Conservation (phyloP, 2,113 vertebrate species). For the Pandion haliaetus region DNA sequence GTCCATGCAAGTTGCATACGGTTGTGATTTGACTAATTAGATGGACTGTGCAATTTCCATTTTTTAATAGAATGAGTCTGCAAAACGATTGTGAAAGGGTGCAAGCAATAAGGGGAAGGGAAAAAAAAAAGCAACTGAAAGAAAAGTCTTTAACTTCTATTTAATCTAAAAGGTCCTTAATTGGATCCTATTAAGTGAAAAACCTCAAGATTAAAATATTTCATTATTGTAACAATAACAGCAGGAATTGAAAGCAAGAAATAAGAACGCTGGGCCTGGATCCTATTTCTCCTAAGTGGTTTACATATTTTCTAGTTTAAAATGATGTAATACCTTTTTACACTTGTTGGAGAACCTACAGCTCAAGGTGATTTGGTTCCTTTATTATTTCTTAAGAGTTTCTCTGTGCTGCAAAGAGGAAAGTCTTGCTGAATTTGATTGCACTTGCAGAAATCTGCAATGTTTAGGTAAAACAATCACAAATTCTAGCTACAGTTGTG, state of each 20-base stretch:
- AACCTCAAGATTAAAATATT: conserved; percentile 59
- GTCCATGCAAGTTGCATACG: conserved; percentile 29
- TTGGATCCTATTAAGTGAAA: conserved; percentile 59
- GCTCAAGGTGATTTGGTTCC: background rate
- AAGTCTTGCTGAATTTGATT: background rate
- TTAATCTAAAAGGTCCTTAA: conserved; percentile 58
- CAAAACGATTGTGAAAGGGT: conserved; percentile 8
- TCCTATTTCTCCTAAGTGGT: background rate
- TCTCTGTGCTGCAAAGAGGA: background rate
- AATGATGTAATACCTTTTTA: background rate
- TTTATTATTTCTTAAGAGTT: background rate
- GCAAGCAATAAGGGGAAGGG: background rate
- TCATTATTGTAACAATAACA: conserved; percentile 29
- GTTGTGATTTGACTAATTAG: conserved; percentile 62
- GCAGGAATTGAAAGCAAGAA: background rate
- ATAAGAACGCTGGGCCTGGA: background rate
- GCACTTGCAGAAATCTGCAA: background rate
- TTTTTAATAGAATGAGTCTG: conserved; percentile 42
- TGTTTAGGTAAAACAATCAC: background rate
- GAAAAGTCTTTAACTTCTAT: conserved; percentile 6
- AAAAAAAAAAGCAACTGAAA: background rate
- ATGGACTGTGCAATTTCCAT: conserved; percentile 40
- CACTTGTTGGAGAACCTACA: background rate
- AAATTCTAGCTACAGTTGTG: background rate
- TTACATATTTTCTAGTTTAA: background rate